A percentile compares a stretch with the other conserved stretches of the same genome.
phyloP scores from a whole-genome alignment of 2,797 vertebrate genomes.

The Sebastes reedi region DNA sequence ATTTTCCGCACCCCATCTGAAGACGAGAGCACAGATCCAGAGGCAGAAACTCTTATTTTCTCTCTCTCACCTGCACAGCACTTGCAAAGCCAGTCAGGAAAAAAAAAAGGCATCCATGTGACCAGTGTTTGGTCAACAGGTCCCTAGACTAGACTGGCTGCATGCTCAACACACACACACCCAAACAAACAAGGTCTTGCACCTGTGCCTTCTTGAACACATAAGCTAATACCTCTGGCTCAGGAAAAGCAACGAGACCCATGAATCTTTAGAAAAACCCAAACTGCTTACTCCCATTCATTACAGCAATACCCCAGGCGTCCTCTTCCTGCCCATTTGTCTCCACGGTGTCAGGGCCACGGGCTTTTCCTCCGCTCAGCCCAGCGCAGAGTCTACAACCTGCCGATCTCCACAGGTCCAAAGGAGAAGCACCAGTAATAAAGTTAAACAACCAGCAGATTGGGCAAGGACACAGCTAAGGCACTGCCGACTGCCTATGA shows the following conservation, averaged over 20 bases:
- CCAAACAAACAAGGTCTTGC: slow-evolving; percentile 9
- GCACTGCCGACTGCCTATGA: background rate
- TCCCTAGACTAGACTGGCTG: slow-evolving; percentile 34
- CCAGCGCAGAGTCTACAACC: slow-evolving; percentile 5
- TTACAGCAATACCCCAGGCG: slow-evolving; percentile 60
- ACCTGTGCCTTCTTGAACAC: slow-evolving; percentile 8
- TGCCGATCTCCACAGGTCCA: slow-evolving; percentile 11
- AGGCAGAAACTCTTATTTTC: slow-evolving; percentile 16
- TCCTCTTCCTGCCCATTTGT: slow-evolving; percentile 58
- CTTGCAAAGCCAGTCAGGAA: background rate
- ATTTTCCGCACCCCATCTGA: slow-evolving; percentile 59
- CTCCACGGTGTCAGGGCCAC: slow-evolving; percentile 53
- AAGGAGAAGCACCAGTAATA: slow-evolving; percentile 1
- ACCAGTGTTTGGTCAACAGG: slow-evolving; percentile 31
- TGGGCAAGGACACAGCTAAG: background rate
- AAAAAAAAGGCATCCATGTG: background rate
- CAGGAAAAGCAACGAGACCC: slow-evolving; percentile 22
- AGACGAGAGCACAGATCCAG: slow-evolving; percentile 17
- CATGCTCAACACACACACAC: background rate
- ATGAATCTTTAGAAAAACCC: slow-evolving; percentile 61
- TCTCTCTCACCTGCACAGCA: background rate
- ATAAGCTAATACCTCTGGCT: slow-evolving; percentile 30
- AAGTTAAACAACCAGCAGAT: slow-evolving; percentile 11
- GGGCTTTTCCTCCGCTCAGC: slow-evolving; percentile 14
- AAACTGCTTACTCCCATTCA: slow-evolving; percentile 62